These are phyloP conservation scores for Phodopus roborovskii DNA, from an alignment of 2,113 vertebrate species.

Conservation along the genomic window DNA sequence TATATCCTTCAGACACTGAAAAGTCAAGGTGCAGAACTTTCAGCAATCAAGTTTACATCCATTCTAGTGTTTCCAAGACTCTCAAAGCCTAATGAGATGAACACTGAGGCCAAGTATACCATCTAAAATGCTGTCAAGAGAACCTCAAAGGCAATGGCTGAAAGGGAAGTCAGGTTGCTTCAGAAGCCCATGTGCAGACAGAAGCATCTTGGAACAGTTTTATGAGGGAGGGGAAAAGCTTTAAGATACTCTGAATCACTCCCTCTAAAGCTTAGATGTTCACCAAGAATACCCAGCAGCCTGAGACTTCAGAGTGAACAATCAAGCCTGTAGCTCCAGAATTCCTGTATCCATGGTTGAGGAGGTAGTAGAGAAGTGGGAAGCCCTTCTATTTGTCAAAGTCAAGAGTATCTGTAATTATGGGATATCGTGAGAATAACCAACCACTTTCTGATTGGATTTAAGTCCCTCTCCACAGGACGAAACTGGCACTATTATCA, in stretches of 20 bases:
- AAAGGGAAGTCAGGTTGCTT: not conserved
- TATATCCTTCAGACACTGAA: not conserved
- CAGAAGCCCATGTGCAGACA: not conserved
- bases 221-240: not conserved
- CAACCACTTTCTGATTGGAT: not conserved
- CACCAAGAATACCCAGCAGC: not conserved
- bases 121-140: not conserved
- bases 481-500: not conserved
- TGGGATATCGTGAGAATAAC: not conserved
- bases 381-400: slow-evolving; percentile 14
- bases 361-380: not conserved
- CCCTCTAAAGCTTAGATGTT: not conserved
- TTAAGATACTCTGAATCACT: not conserved
- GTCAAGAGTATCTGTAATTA: not conserved
- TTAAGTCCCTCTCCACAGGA: not conserved
- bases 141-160: not conserved
- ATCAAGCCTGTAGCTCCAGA: not conserved
- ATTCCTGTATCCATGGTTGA: not conserved
- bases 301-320: not conserved
- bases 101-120: not conserved
- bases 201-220: not conserved
- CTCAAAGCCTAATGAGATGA: slow-evolving; percentile 14
- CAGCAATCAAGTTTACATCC: not conserved
- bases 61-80: not conserved
- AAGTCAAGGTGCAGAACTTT: not conserved